These are phyloP conservation scores for Euglossa dilemma DNA, from an alignment of 1,140 invertebrate genomes.

Conservation along the genomic window DNA sequence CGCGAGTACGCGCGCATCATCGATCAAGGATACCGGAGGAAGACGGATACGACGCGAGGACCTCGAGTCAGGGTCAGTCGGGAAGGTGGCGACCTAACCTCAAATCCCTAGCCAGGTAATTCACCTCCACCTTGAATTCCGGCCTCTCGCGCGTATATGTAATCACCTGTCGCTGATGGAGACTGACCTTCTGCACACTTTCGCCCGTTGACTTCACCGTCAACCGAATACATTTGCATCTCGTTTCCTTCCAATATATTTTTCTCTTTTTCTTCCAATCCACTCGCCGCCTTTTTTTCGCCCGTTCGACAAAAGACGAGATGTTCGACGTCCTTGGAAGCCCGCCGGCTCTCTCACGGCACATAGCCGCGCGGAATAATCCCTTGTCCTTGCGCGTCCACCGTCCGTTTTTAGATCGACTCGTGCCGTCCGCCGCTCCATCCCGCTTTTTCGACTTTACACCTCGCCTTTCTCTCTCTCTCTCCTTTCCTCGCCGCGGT, in stretches of 20 bases:
- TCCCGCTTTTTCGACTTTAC: constrained; percentile 21
- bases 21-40: constrained; percentile 64
- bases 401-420: constrained; percentile 45
- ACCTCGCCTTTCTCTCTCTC: neutral
- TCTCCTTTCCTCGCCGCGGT: too few species aligned
- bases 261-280: constrained; percentile 2
- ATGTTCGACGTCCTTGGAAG: constrained; percentile 74
- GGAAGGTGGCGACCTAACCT: constrained; percentile 68
- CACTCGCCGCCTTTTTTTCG: neutral
- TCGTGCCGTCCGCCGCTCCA: neutral
- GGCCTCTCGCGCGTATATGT: constrained; percentile 60
- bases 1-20: constrained; percentile 47
- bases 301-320: constrained; percentile 75
- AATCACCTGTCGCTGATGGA: constrained; percentile 72
- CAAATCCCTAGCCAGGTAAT: constrained; percentile 74
- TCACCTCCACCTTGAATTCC: constrained; percentile 75
- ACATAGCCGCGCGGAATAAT: constrained; percentile 57
- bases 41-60: constrained; percentile 34
- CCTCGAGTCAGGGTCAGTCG: constrained; percentile 66
- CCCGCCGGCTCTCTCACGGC: constrained; percentile 51
- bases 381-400: constrained; percentile 56
- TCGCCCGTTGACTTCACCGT: constrained; percentile 61
- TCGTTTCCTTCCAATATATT: constrained; percentile 61
- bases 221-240: constrained; percentile 70
- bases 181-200: constrained; percentile 72